Base-by-base conservation (phyloP, 2,113 vertebrate genomes). In the Esox niger region DNA sequence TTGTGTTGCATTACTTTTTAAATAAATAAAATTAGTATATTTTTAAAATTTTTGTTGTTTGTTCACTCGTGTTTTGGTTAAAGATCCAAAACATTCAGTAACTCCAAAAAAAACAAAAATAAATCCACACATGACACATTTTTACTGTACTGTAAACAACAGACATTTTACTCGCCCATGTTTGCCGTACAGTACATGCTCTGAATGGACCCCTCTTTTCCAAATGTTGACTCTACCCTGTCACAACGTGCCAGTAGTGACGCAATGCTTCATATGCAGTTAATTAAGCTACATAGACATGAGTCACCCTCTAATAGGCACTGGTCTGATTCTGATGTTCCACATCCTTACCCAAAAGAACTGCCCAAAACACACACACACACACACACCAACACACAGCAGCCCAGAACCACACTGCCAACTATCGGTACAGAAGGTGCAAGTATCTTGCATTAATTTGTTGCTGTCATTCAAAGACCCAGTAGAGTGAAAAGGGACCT, bases 281-380 rank as follows among this genome's bases (percentile, higher is more conserved):
- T 64, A 81, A 84, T 88, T 82, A 85, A 54, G 64, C 70, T 80
- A 78, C 20, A 27, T 10, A 2, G 49, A 69, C 60, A 80, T 88
- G 84, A 88, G 69, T 88, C 86, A 87, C 43, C 47, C 49, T n/a
- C 76, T 64, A 65, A 82, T 71, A 80, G 72, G 83, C 56, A 55
- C 64, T 33, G 35, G 57, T 74, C 76, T 81, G 75, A 82, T 75
- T 20, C 63, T 15, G 30, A 71, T 81, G 67, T 86, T 88, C 81
- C 81, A 78, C 21, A 61, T 72, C 61, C 71, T 71, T 55, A 46
- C 62, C 67, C 75, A 80, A 74, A 15, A 63, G 1, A 10, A 30
- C 75, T 63, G 13, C 47, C 35, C 47, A 76, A 26, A 59, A 58
- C 26, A 70, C 52, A 17, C 77, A 69, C n/a, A n/a, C n/a, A n/a